Evolutionary conservation across 2,113 vertebrate species (phyloP).

Genomic region (Platichthys stellatus): DNA sequence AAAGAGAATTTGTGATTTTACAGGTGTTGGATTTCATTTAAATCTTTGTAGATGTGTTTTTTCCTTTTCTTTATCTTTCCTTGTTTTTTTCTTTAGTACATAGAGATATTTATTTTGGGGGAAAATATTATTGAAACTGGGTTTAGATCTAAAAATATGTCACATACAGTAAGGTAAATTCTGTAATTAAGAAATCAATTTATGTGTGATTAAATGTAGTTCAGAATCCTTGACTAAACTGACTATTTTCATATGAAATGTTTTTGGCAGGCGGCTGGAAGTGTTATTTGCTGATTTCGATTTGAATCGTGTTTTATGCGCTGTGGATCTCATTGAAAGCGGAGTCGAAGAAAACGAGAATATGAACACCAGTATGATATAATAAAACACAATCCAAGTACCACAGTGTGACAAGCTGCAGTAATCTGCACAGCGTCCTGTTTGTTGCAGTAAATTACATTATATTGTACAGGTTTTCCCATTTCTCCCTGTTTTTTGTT

Average conservation of each 20-base stretch:
- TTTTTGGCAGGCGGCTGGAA: slow-evolving; percentile 49
- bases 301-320: slow-evolving; percentile 39
- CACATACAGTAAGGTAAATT: slow-evolving; percentile 60
- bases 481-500: slow-evolving; percentile 10
- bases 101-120: slow-evolving; percentile 73
- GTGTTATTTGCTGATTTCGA: slow-evolving; percentile 32
- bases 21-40: slow-evolving; percentile 55
- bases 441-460: slow-evolving; percentile 7
- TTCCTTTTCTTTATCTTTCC: slow-evolving; percentile 47
- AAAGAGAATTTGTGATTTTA: slow-evolving; percentile 60
- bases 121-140: slow-evolving; percentile 47
- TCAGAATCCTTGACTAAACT: slow-evolving; percentile 64
- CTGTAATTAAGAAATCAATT: slow-evolving; percentile 71
- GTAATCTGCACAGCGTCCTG: background rate
- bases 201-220: slow-evolving; percentile 74
- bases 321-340: slow-evolving; percentile 26
- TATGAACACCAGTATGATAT: slow-evolving; percentile 17
- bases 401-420: background rate
- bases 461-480: slow-evolving; percentile 38
- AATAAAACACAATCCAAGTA: slow-evolving; percentile 11
- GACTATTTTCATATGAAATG: slow-evolving; percentile 68
- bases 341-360: slow-evolving; percentile 16
- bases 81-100: slow-evolving; percentile 60
- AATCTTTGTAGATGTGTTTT: slow-evolving; percentile 28
- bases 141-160: slow-evolving; percentile 52